These are phyloP conservation scores for Eurypyga helias DNA, from an alignment of 2,113 vertebrate species.

Conservation along the genomic window DNA sequence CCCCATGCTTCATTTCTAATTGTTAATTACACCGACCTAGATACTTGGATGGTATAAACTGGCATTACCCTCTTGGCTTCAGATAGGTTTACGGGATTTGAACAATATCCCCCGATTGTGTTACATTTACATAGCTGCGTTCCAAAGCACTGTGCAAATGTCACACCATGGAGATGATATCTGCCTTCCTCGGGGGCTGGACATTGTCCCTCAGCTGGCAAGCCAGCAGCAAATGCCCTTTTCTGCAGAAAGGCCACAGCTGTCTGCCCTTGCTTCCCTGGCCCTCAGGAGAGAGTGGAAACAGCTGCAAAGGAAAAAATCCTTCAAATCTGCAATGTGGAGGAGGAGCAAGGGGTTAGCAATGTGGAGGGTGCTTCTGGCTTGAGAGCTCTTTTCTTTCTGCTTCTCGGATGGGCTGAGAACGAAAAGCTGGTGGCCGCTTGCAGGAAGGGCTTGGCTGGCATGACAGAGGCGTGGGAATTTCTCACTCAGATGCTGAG, in stretches of 20 bases:
- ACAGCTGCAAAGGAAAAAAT: not conserved
- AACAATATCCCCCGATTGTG: not conserved
- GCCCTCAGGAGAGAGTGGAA: not conserved
- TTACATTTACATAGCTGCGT: conserved; percentile 23
- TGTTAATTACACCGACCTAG: not conserved
- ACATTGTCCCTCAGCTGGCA: not conserved
- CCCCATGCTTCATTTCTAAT: not conserved
- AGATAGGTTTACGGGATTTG: not conserved
- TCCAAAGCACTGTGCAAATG: conserved; percentile 35
- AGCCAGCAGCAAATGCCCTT: conserved; percentile 16
- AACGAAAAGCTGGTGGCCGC: not conserved
- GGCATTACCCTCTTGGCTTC: not conserved
- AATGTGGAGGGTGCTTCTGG: not conserved
- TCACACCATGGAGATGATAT: not conserved
- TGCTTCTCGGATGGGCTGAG: not conserved
- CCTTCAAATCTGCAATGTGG: not conserved
- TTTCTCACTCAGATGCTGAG: not conserved
- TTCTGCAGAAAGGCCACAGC: conserved; percentile 7
- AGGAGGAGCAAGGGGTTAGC: not conserved
- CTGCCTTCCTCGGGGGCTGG: not conserved
- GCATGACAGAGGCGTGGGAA: not conserved
- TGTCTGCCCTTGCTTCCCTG: not conserved
- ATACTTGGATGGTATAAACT: not conserved
- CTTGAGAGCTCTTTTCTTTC: not conserved
- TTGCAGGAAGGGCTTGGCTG: not conserved